Evolutionary conservation across 2,888 invertebrate species (phyloP).

Genomic region (Drosophila infuscata): DNA sequence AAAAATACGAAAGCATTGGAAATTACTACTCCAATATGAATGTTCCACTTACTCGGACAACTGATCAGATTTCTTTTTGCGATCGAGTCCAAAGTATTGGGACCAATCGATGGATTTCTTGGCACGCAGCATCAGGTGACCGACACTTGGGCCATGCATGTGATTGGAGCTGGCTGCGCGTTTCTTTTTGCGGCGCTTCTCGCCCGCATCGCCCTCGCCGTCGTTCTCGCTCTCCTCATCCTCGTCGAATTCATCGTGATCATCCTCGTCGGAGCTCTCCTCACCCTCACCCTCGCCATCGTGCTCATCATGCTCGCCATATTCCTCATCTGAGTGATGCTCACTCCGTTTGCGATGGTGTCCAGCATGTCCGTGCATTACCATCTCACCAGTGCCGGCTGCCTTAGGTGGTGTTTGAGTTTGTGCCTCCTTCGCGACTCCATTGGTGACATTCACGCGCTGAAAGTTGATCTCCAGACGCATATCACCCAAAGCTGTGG

Average conservation of each 20-base stretch:
- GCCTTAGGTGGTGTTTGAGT: constrained; percentile 28
- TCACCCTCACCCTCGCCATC: constrained; percentile 77
- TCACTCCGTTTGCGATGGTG: constrained; percentile 82
- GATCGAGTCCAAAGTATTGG: constrained; percentile 94
- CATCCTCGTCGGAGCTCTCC: constrained; percentile 83
- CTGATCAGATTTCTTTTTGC: constrained; percentile 88
- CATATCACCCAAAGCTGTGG: constrained; percentile 66
- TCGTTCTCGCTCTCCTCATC: constrained; percentile 67
- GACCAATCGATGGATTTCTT: constrained; percentile 95
- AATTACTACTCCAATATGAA: neutral
- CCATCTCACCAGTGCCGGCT: constrained; percentile 47
- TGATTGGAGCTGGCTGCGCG: constrained; percentile 71
- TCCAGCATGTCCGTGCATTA: constrained; percentile 81
- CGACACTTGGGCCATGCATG: constrained; percentile 60
- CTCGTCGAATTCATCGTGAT: constrained; percentile 81
- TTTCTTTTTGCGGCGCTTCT: constrained; percentile 85
- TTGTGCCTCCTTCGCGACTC: constrained; percentile 23
- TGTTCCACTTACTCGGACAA: constrained; percentile 50
- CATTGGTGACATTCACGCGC: constrained; percentile 65
- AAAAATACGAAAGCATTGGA: neutral
- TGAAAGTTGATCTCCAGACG: constrained; percentile 71
- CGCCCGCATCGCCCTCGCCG: constrained; percentile 77
- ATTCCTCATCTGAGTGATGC: constrained; percentile 72
- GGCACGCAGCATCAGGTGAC: constrained; percentile 85
- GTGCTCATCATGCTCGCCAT: constrained; percentile 77